Conservation (phyloP, 2,113 vertebrate genomes). For the Gorsachius goisagi region DNA sequence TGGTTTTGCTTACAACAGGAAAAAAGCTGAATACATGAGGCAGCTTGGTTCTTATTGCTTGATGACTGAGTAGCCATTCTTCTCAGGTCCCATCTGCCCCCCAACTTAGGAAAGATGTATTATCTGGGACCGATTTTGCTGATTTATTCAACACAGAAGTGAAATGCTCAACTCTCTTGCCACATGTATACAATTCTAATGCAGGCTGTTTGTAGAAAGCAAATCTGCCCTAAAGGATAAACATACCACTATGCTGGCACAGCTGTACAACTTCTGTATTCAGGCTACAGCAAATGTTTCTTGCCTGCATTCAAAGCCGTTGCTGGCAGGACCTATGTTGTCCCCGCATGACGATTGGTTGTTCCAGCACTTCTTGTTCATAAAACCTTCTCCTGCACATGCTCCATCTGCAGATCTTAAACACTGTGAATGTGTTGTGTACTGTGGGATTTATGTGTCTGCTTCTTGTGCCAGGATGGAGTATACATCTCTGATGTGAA, state of each 20-base stretch:
- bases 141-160: neutral
- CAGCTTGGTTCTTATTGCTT: neutral
- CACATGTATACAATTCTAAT: conserved; percentile 22
- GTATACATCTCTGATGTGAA: neutral
- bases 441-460: conserved; percentile 36
- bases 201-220: conserved; percentile 62
- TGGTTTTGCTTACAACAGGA: neutral
- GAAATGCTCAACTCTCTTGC: neutral
- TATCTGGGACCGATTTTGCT: conserved; percentile 2
- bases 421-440: conserved; percentile 25
- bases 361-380: conserved; percentile 16
- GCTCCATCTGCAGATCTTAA: conserved; percentile 48
- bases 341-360: neutral
- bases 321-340: conserved; percentile 24
- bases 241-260: conserved; percentile 46
- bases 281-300: conserved; percentile 49
- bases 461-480: conserved; percentile 4
- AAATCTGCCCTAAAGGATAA: conserved; percentile 60
- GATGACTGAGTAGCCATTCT: neutral
- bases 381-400: conserved; percentile 23
- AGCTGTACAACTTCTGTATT: conserved; percentile 53
- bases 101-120: neutral
- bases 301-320: conserved; percentile 36
- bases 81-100: neutral
- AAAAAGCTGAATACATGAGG: neutral